Evolutionary conservation across 2,888 invertebrate species (phyloP).

Genomic region (Metalampra italica): DNA sequence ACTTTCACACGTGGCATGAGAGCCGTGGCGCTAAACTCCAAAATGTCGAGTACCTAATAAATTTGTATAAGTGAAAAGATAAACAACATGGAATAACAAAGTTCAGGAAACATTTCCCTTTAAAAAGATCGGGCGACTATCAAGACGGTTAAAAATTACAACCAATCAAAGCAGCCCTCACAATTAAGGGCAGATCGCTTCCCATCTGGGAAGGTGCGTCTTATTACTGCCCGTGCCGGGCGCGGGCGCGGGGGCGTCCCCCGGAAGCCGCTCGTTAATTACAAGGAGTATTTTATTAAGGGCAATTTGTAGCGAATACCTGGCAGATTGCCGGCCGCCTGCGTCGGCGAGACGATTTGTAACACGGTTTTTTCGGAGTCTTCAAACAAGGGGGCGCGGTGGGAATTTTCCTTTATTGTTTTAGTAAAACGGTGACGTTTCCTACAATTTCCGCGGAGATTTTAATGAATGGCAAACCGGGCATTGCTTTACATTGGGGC

Average conservation of each 20-base stretch:
- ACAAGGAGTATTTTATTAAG: conserved; percentile 70
- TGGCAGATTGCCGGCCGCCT: conserved; percentile 49
- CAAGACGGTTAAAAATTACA: conserved; percentile 11
- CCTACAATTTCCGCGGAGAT: not conserved
- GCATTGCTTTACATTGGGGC: not conserved
- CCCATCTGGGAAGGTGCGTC: conserved; percentile 63
- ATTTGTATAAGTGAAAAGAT: no score
- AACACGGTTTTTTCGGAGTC: conserved; percentile 24
- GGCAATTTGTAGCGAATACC: conserved; percentile 72
- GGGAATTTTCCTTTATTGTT: conserved; percentile 7
- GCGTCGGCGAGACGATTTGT: conserved; percentile 42
- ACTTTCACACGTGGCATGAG: no score
- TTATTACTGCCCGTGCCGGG: conserved; percentile 58
- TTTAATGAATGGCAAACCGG: not conserved
- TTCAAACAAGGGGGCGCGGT: conserved; percentile 24
- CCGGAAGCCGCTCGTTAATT: conserved; percentile 56
- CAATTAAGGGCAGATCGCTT: conserved; percentile 64
- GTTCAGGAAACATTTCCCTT: no score
- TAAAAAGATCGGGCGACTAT: no score
- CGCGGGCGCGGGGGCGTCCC: conserved; percentile 8
- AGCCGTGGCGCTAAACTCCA: no score
- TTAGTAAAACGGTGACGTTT: conserved; percentile 3
- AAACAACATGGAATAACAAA: no score
- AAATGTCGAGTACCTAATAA: no score
- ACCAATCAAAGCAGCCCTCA: conserved; percentile 24